Evolutionary conservation across 2,888 invertebrate genomes (phyloP), one percentile per base, ranked within the genome.

Genomic region (Syrista parreyssii): DNA sequence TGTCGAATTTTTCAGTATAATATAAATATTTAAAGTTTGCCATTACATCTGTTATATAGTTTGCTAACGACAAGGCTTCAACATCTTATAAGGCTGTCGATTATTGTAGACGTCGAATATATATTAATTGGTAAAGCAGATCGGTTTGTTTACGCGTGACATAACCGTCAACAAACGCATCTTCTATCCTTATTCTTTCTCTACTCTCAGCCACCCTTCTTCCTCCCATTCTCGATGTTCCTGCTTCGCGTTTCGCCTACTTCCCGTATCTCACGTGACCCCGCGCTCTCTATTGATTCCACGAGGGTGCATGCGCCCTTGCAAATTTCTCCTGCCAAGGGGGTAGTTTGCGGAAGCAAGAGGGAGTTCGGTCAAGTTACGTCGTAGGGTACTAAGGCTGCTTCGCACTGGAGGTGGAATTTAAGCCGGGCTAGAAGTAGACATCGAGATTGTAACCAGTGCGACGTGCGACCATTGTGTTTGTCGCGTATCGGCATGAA

Each of bases 231-330:
- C 71, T 79, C 72, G 73, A 73, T 73, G 75, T 36, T 74, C 78
- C 76, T 76, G 76, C 36, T 72, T 73, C 31, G 55, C 23, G 55
- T 55, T 55, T 55, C 35, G 55, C 74, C 73, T 36, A 68, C 74
- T 68, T 36, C 68, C 23, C 68, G 79, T 23, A 68, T 71, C 86
- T 89, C 89, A 89, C 89, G 89, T 88, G 89, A 89, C 88, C 75
- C 88, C 84, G 85, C 71, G 80, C 83, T 82, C 82, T 86, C 88
- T 89, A 90, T 90, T 88, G 89, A 90, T 90, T 86, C 84, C 84
- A 84, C 83, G 86, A 84, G 86, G 86, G 89, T 88, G 88, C 89
- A 89, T 89, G 89, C 89, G 89, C 89, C 85, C 86, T 89, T 84
- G 85, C 84, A 85, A 82, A 81, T 86, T 84, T 85, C 84, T 85